Percentiles rank a stretch among this genome's conserved stretches.
These are phyloP conservation scores for Parasteatoda tepidariorum DNA, from an alignment of 1,140 invertebrate species.

Conservation along the genomic window DNA sequence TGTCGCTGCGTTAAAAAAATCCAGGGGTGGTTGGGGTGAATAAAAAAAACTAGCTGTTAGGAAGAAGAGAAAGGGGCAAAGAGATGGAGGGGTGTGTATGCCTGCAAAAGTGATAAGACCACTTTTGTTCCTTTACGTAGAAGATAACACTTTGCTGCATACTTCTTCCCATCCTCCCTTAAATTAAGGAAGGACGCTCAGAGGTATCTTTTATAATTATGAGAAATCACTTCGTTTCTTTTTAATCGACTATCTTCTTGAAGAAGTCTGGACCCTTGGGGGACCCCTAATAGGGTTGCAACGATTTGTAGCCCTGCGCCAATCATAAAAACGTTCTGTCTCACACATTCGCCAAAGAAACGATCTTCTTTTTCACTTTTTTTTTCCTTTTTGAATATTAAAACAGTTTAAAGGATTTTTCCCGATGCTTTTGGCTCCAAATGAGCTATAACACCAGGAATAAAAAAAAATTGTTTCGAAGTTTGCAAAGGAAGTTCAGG, in stretches of 20 bases:
- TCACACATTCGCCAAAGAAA: slow-evolving; percentile 16
- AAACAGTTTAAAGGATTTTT: too few species aligned
- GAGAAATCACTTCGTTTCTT: slow-evolving; percentile 60
- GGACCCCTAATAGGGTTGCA: slow-evolving; percentile 53
- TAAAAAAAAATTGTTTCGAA: neutral
- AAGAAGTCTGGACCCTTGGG: slow-evolving; percentile 58
- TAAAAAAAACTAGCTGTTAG: slow-evolving; percentile 38
- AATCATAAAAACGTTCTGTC: slow-evolving; percentile 21
- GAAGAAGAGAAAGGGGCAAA: slow-evolving; percentile 45
- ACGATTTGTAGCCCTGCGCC: slow-evolving; percentile 29
- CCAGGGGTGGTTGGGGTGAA: neutral
- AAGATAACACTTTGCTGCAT: slow-evolving; percentile 39
- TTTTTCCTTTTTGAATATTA: neutral
- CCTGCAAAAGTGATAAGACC: slow-evolving; percentile 50
- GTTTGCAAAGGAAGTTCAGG: too few species aligned
- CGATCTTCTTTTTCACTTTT: neutral
- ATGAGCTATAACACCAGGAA: too few species aligned
- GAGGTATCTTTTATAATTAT: slow-evolving; percentile 62
- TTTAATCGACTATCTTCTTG: slow-evolving; percentile 58
- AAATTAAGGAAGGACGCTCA: slow-evolving; percentile 59
- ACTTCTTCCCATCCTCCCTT: slow-evolving; percentile 11
- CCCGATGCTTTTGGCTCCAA: too few species aligned
- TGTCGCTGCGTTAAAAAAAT: slow-evolving; percentile 50
- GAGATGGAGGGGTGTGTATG: slow-evolving; percentile 53
- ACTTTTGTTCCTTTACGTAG: slow-evolving; percentile 54